Base-by-base conservation (phyloP, 2,797 vertebrate species). In the Cryptoblepharus egeriae region DNA sequence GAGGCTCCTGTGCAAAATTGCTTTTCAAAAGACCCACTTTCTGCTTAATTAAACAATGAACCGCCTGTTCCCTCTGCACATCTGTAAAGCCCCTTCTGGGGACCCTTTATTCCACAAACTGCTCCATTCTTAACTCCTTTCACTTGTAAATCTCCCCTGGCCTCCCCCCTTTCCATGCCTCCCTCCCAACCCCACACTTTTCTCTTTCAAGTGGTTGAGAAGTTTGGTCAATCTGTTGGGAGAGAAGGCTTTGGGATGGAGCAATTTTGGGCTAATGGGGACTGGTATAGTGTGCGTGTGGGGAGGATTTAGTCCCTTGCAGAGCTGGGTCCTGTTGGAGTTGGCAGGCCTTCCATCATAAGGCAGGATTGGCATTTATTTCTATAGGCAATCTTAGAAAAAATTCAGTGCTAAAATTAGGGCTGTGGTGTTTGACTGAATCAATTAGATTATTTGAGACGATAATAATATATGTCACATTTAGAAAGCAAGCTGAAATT, bases 21-120 rank as follows among this genome's bases (percentile, higher is more conserved):
- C 95, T 96, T 96, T 96, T 97, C 94, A 96, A 97, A 97, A 96
- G 96, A 95, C 95, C 95, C 95, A 96, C 94, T 96, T 97, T 96
- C 96, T 97, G 95, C 96, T 96, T 96, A 96, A 96, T 95, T 95
- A 96, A 97, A 97, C 97, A 98, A 97, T 97, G 95, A 96, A 94
- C 90, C 92, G 93, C 94, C 90, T 28, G 26, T 88, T 94, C 95
- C 94, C 92, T 94, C 94, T 94, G 88, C 96, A 97, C 97, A 97
- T 97, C 97, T 97, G 97, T 97, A 97, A 96, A 97, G 94, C 95
- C 96, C 95, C 96, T 96, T 95, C 95, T 93, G 94, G 95, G 93
- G 91, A 90, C 93, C 94, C 94, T 96, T 97, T 97, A 97, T 97
- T 93, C 93, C 94, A 94, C 95, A 96, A 97, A 97, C 97, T 96